phyloP scores from a whole-genome alignment of 2,888 invertebrate genomes.

The Holacanthella duospinosa region DNA sequence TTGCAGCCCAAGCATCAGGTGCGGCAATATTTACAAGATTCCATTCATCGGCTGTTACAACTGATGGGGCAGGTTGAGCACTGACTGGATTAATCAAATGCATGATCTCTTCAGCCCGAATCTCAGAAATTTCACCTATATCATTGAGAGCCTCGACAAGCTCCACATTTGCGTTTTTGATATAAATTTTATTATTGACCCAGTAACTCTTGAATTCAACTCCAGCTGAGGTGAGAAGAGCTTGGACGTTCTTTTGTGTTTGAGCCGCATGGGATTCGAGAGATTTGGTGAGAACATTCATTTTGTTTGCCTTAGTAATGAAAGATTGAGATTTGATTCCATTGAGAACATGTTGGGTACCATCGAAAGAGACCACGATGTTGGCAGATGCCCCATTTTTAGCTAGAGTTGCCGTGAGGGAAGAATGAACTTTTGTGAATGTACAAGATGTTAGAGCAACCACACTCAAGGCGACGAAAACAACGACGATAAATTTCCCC shows the following conservation, averaged over 20 bases:
- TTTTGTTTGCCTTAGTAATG: background rate
- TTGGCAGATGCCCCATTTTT: background rate
- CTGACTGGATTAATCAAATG: background rate
- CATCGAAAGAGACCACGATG: background rate
- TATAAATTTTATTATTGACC: background rate
- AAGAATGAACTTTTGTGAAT: background rate
- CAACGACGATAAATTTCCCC: background rate
- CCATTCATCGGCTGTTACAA: background rate
- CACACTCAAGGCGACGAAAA: background rate
- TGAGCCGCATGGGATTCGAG: background rate
- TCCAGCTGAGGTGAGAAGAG: background rate
- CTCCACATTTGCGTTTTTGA: background rate
- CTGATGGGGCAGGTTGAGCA: background rate
- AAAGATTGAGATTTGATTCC: background rate
- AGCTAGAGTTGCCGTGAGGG: background rate
- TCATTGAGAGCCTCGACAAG: background rate
- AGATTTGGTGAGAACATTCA: background rate
- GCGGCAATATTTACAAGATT: background rate
- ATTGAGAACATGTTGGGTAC: background rate
- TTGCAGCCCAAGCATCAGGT: background rate
- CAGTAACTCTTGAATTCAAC: background rate
- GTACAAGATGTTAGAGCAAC: background rate
- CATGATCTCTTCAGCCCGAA: background rate
- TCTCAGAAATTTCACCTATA: background rate
- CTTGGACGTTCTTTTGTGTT: background rate